Evolutionary conservation across 2,113 vertebrate species (phyloP).

Genomic region (Cromileptes altivelis): DNA sequence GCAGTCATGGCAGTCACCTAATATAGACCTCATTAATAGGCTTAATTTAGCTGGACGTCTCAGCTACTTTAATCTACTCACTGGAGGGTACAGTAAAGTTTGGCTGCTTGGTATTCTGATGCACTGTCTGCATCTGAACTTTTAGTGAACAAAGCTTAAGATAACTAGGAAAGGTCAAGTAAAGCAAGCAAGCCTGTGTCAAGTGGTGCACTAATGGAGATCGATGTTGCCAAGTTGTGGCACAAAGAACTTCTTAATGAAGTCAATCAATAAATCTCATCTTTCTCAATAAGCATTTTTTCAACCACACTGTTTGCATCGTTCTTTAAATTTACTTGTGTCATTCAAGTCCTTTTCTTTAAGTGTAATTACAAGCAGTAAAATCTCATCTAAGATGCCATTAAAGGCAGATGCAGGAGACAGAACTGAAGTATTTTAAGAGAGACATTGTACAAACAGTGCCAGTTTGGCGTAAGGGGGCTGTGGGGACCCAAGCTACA

Average conservation of each 20-base stretch:
- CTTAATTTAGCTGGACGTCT: constrained; percentile 18
- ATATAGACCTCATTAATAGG: constrained; percentile 18
- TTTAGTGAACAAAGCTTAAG: neutral
- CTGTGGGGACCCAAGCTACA: neutral
- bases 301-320: neutral
- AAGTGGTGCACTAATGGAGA: neutral
- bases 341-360: neutral
- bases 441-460: neutral
- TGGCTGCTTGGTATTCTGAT: neutral
- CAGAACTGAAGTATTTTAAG: neutral
- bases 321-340: neutral
- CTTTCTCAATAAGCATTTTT: neutral
- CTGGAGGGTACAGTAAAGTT: constrained; percentile 1
- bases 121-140: neutral
- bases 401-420: neutral
- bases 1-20: constrained; percentile 18
- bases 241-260: neutral
- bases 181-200: neutral
- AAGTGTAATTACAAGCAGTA: neutral
- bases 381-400: neutral
- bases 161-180: neutral
- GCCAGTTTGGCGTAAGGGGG: neutral
- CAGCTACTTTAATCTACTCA: constrained; percentile 7
- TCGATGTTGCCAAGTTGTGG: neutral
- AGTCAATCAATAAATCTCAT: neutral